Evolutionary conservation across 1,140 invertebrate genomes (phyloP), one percentile per base, ranked within the genome.

Genomic region (Brachionus manjavacas): DNA sequence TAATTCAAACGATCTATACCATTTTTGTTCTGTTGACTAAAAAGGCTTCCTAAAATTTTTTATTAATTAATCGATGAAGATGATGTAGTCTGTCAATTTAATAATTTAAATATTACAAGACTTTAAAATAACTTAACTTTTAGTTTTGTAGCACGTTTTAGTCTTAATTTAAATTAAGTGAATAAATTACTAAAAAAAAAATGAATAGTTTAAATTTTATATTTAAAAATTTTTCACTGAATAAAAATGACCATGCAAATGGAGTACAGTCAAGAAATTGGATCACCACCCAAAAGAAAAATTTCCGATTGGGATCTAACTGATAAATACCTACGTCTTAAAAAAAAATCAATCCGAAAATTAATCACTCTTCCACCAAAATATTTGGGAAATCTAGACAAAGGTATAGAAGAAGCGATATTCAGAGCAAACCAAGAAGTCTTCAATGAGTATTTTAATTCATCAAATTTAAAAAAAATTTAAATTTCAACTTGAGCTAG

Each of bases 331-430:
- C 16, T 81, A 12, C 49, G 79, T 9, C 41, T 81, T 14, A 81
- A 81, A 68, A 81, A 81, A 46, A 60, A 68, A 9, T 64, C 79
- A 39, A 81, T 81, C 14, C 79, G 79, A 6, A 81, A 81, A 43
- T 43, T 81, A 14, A 68, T 81, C 16, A 64, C 79, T 16, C 31
- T 81, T 1, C 52, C 79, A 25, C 79, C 79, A 39, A 81, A 81
- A 43, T 81, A 81, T 28, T 16, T 81, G 3, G 64, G 64, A 16
- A 68, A 81, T 39, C 43, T 81, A 25, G 60, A 46, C 52, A 81
- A 81, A 68, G 79, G 79, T 7, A 81, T 81, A 28, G 79, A 81
- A 81, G 28, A 64, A n/a, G 39, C 52, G 14, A 81, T 81, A 20
- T 81, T 81, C 39, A 66, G 16, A 64, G 52, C 79, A 6, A 81